Evolutionary conservation across 2,888 invertebrate species (phyloP).

Genomic region (Campoplex capitator): DNA sequence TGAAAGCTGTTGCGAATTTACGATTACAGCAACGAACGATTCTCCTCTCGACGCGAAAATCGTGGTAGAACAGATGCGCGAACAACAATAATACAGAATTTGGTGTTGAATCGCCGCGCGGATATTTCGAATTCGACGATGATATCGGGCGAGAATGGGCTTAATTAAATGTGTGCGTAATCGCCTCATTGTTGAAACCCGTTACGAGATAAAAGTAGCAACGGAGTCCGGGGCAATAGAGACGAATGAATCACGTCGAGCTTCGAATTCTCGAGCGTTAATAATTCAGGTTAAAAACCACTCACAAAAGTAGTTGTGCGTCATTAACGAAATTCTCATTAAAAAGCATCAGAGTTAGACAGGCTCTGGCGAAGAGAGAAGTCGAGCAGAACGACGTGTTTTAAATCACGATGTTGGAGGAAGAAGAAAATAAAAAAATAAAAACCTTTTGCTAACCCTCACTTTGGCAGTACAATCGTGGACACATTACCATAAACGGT

Average conservation of each 20-base stretch:
- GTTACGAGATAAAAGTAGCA: background rate
- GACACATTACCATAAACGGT: slow-evolving; percentile 17
- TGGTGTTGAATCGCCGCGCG: background rate
- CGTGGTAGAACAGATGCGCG: too few species aligned
- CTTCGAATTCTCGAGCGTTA: slow-evolving; percentile 20
- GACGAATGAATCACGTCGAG: background rate
- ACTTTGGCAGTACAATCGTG: slow-evolving; percentile 5
- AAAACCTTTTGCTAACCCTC: slow-evolving; percentile 8
- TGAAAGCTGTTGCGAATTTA: background rate
- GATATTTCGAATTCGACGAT: background rate
- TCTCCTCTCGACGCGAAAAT: background rate
- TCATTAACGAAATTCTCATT: slow-evolving; percentile 55
- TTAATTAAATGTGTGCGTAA: background rate
- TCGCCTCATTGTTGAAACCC: background rate
- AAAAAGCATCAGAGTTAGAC: background rate
- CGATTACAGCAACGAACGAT: background rate
- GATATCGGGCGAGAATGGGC: background rate
- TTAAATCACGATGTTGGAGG: slow-evolving; percentile 24
- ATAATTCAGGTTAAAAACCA: slow-evolving; percentile 18
- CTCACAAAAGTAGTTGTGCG: slow-evolving; percentile 23
- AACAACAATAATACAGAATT: background rate
- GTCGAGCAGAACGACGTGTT: slow-evolving; percentile 3
- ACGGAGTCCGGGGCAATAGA: background rate
- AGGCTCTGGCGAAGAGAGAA: background rate
- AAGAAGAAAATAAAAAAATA: background rate